Base-by-base conservation (phyloP, 2,797 vertebrate genomes). In the Podarcis lilfordi region DNA sequence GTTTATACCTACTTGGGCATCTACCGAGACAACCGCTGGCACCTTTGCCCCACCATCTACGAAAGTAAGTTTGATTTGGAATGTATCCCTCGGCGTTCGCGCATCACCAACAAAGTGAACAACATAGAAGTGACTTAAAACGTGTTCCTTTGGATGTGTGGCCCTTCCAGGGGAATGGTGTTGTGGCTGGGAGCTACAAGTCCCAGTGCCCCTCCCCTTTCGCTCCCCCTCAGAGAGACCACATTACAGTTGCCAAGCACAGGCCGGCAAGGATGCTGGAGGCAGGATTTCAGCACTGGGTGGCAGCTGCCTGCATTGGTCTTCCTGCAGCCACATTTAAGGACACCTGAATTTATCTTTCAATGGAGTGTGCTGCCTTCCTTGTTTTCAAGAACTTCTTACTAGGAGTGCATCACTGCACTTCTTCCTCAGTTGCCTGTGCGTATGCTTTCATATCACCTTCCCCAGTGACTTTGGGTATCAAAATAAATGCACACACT, bases 41-140 rank as follows among this genome's bases (percentile, higher is more conserved):
- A 98, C 89, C 96, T 99, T 59, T 98, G 98, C 86, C 98, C 98
- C 10, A 98, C 98, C 29, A 98, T 99, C 82, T 99, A 98, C 5
- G 98, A 98, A 95, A 99, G 98, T 95, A 97, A 97, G 84, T 99
- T 98, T 61, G 98, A 98, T 93, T 95, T 99, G 83, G 98, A 98
- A 94, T 97, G 98, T 23, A 97, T 97, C 1, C 97, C 98, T 1
- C 96, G 98, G 0, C 97, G 98, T 43, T 99, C 98, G 0, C 98
- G 97, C 85, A 96, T 99, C 32, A 35, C 96, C 90, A 98, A 98
- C 94, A 98, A 97, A 91, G 96, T 98, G 92, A 98, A 97, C 93
- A 98, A 98, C 50, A 95, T 96, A 3, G 98, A 98, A 85, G 97
- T 98, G 8, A 98, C 97, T 78, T 98, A 97, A 32, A 40, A 0